Percentiles rank a stretch among this genome's conserved stretches.
phyloP scores from a whole-genome alignment of 2,797 vertebrate species.

The Pseudochirops cupreus region DNA sequence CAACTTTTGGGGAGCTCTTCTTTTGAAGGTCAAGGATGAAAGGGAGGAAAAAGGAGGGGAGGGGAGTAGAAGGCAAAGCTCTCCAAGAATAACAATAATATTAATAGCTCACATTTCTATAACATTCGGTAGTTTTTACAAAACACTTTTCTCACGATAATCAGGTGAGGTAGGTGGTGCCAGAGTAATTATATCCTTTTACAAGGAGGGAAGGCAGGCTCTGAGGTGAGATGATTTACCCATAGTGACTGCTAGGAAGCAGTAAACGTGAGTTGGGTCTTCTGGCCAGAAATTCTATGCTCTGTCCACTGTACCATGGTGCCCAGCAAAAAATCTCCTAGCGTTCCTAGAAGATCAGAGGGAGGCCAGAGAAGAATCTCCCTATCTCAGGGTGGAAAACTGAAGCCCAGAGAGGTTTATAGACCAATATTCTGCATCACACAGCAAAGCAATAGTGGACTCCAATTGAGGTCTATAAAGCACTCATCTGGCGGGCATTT shows the following conservation, averaged over 20 bases:
- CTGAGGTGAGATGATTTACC: background rate
- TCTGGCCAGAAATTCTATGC: background rate
- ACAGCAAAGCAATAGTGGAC: rapidly evolving
- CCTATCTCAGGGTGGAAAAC: background rate
- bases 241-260: background rate
- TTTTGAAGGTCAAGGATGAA: background rate
- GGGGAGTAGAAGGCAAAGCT: background rate
- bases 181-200: background rate
- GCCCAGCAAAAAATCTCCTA: background rate
- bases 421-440: too few relatives aligned
- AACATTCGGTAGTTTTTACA: background rate
- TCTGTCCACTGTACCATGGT: background rate
- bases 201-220: background rate
- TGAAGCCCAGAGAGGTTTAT: background rate
- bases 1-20: background rate
- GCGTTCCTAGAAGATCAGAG: background rate
- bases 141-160: background rate
- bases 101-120: background rate
- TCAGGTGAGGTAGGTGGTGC: background rate
- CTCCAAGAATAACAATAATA: background rate
- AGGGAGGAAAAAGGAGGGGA: background rate
- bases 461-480: background rate
- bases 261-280: background rate
- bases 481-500: background rate
- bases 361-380: background rate